phyloP scores from a whole-genome alignment of 2,113 vertebrate species.

The Microcebus griseorufus region DNA sequence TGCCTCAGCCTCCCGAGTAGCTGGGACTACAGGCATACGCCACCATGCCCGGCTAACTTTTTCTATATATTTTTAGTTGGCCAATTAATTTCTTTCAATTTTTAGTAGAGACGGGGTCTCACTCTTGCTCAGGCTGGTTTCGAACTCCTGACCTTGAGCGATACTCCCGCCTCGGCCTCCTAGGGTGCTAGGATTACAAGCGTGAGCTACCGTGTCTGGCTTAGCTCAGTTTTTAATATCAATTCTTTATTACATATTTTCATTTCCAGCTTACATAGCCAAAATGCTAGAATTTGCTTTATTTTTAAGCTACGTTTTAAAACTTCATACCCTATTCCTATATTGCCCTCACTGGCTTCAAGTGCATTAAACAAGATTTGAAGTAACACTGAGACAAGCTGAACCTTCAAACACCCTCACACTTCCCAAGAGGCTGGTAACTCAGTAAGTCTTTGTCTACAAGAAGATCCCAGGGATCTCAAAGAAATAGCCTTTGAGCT shows the following conservation, averaged over 20 bases:
- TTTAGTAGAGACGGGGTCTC: no score
- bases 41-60: no score
- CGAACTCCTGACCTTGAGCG: no score
- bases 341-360: not conserved
- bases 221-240: not conserved
- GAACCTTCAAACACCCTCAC: not conserved
- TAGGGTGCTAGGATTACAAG: no score
- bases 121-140: no score
- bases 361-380: not conserved
- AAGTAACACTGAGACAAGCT: not conserved
- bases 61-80: no score
- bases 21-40: no score
- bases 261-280: not conserved
- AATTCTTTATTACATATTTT: not conserved
- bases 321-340: not conserved
- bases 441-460: not conserved
- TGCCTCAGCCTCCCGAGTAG: no score
- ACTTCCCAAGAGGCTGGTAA: not conserved
- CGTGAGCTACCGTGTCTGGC: no score
- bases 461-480: not conserved
- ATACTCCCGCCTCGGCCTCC: no score
- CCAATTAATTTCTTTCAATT: no score
- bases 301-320: not conserved
- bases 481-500: not conserved
- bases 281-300: not conserved